A percentile compares a stretch with the other conserved stretches of the same genome.
Evolutionary conservation across 1,140 invertebrate genomes (phyloP).

Genomic region (Hestina assimilis): DNA sequence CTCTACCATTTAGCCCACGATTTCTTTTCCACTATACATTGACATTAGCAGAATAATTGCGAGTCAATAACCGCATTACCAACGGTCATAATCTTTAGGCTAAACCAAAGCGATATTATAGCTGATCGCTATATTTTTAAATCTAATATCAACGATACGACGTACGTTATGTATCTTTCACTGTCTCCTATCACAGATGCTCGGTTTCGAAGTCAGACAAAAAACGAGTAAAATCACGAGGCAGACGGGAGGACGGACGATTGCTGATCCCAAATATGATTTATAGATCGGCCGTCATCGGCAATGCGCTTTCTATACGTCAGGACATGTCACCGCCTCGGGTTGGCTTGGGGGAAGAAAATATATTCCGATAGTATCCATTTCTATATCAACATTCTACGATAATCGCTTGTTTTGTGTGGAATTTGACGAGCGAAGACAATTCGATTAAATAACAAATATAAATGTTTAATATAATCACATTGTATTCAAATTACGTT

Average conservation of each 20-base stretch:
- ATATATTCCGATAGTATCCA: conserved; percentile 33
- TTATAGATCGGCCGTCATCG: conserved; percentile 73
- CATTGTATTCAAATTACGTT: too few species aligned
- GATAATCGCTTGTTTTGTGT: background rate
- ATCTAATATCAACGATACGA: background rate
- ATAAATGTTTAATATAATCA: too few species aligned
- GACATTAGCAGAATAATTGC: too few species aligned
- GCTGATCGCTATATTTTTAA: background rate
- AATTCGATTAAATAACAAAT: background rate
- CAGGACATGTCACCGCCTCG: conserved; percentile 61
- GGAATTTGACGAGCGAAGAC: background rate
- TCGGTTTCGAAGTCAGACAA: conserved; percentile 71
- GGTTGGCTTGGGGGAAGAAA: conserved; percentile 43
- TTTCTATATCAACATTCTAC: conserved; percentile 14
- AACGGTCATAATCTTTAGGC: too few species aligned
- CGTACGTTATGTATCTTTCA: too few species aligned
- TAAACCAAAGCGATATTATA: too few species aligned
- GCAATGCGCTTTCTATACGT: conserved; percentile 75
- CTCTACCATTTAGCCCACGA: too few species aligned
- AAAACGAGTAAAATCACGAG: conserved; percentile 68
- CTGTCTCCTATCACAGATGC: conserved; percentile 48
- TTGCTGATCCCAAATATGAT: conserved; percentile 71
- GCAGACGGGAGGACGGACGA: conserved; percentile 66
- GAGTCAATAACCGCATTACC: too few species aligned
- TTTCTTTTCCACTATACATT: too few species aligned